These are phyloP conservation scores for Drosophila maculinotata DNA, from an alignment of 2,888 invertebrate genomes.

Conservation along the genomic window DNA sequence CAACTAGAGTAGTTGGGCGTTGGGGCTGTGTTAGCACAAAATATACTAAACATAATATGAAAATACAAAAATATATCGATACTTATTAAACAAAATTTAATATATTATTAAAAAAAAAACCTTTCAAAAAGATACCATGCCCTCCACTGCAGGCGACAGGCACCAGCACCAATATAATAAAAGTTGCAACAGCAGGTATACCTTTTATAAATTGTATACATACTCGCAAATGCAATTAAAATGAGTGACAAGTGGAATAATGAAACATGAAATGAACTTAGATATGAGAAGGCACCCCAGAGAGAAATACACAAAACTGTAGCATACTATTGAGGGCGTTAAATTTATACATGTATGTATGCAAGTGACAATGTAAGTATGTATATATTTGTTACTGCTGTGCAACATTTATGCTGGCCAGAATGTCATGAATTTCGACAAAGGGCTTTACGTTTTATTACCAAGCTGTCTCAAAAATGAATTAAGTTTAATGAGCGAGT, in stretches of 20 bases:
- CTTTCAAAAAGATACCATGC: too few species aligned
- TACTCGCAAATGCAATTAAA: constrained; percentile 63
- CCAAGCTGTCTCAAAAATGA: background rate
- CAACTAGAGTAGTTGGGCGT: background rate
- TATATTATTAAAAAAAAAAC: too few species aligned
- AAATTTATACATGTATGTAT: background rate
- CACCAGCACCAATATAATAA: constrained; percentile 18
- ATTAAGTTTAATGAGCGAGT: background rate
- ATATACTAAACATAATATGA: too few species aligned
- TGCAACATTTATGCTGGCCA: constrained; percentile 7
- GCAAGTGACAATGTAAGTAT: background rate
- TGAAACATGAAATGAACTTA: constrained; percentile 60
- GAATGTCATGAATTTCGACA: background rate
- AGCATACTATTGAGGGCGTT: constrained; percentile 41
- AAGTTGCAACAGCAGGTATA: constrained; percentile 5
- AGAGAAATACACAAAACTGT: constrained; percentile 43
- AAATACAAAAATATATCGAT: background rate
- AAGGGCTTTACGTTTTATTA: background rate
- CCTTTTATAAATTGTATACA: constrained; percentile 33
- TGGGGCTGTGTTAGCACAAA: too few species aligned
- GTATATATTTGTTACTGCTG: background rate
- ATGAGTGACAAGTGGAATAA: constrained; percentile 69
- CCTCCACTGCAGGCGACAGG: too few species aligned
- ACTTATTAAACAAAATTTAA: too few species aligned
- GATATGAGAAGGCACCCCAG: constrained; percentile 43